Evolutionary conservation across 1,140 invertebrate genomes (phyloP), one percentile per base, ranked within the genome.

Genomic region (Rhizoglyphus robini): DNA sequence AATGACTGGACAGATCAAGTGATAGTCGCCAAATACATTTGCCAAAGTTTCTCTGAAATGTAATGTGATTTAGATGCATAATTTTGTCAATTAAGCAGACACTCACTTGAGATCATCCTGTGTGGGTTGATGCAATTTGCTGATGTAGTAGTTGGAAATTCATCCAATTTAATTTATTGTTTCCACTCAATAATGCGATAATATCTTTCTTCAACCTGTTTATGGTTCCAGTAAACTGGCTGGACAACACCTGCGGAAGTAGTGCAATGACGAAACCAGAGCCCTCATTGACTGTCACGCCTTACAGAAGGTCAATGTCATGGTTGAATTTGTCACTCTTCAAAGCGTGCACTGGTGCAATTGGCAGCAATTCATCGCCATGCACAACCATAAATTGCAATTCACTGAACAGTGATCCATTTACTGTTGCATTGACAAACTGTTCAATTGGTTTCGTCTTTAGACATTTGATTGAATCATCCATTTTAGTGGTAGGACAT

Each of bases 221-320:
- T n/a, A n/a, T n/a, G n/a, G n/a, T n/a, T n/a, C n/a, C n/a, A n/a
- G n/a, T n/a, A n/a, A n/a, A n/a, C 18, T 41, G 36, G 18, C 18
- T 41, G 18, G 8, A 41, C 8, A 41, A 11, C 36, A 18, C 8
- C 2, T 51, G 2, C 18, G 36, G 36, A 41, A 18, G 8, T 4
- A 46, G 20, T 29, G 13, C 15, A 3, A 18, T 18, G 11, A 64
- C 47, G 38, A 49, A 64, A 8, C 20, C 15, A 13, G 23, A 31
- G 18, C 63, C 63, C 29, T 64, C 63, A 27, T 64, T 8, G 27
- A 31, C 23, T 36, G 3, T 32, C 2, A 27, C 34, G 4, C 63
- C 63, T 15, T 20, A 64, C 47, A 64, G 31, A 25, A 64, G 30
- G 29, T 64, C 63, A 38, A 64, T 32, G 15, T 27, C 23, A n/a